Conservation (phyloP, 2,888 invertebrate genomes). For the Vanessa cardui region DNA sequence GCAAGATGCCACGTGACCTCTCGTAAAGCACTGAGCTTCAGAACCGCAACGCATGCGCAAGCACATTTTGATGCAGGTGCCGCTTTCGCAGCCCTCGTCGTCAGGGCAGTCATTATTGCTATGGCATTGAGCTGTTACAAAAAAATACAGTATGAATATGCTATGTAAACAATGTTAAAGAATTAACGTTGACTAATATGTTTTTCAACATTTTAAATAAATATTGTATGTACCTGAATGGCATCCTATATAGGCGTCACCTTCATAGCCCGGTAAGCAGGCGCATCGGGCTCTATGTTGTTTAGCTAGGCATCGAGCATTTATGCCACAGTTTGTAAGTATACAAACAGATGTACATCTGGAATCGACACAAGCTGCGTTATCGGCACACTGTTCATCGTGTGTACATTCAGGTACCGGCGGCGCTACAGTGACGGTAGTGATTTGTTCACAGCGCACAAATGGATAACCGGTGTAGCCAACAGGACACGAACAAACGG, state of each 20-base stretch:
- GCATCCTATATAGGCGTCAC: conserved; percentile 91
- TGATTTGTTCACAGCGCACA: conserved; percentile 85
- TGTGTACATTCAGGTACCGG: conserved; percentile 89
- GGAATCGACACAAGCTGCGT: conserved; percentile 90
- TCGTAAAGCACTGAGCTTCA: conserved; percentile 90
- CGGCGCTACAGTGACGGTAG: conserved; percentile 59
- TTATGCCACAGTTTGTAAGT: conserved; percentile 87
- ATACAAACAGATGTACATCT: conserved; percentile 90
- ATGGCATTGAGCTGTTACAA: conserved; percentile 89
- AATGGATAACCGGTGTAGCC: conserved; percentile 91
- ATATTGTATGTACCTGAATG: conserved; percentile 82
- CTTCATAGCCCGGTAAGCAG: conserved; percentile 91
- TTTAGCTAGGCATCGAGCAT: conserved; percentile 90
- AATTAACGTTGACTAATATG: no score
- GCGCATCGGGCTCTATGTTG: conserved; percentile 91
- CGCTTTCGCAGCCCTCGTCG: conserved; percentile 91
- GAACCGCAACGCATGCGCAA: conserved; percentile 89
- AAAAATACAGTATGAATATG: background rate
- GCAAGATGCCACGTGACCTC: conserved; percentile 91
- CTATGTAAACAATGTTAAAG: no score
- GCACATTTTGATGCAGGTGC: conserved; percentile 91
- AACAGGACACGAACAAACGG: conserved; percentile 91
- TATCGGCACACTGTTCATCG: conserved; percentile 91
- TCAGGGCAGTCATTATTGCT: conserved; percentile 92
- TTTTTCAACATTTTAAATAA: no score